These are phyloP conservation scores for Caenorhabditis briggsae DNA, from an alignment of 1,140 invertebrate genomes.

Conservation along the genomic window DNA sequence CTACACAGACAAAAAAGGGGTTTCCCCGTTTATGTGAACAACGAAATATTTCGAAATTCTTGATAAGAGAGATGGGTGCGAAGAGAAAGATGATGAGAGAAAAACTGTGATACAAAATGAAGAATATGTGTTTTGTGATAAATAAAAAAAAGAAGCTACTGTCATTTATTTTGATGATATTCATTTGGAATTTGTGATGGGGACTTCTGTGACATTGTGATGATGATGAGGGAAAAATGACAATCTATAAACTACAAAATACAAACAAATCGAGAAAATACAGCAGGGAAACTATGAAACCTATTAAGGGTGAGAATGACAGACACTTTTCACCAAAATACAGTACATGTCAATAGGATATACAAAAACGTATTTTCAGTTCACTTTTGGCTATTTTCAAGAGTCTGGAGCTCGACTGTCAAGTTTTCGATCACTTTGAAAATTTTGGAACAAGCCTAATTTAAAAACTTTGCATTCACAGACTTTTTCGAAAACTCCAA, in stretches of 20 bases:
- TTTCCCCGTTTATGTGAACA: conserved; percentile 24
- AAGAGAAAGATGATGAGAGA: neutral
- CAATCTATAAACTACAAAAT: neutral
- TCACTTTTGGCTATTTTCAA: too few relatives aligned
- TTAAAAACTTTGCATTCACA: too few relatives aligned
- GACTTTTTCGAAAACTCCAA: too few relatives aligned
- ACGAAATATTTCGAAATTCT: conserved; percentile 16
- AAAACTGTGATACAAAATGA: conserved; percentile 23
- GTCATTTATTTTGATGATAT: conserved; percentile 9
- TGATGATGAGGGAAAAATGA: neutral
- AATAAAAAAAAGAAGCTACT: neutral
- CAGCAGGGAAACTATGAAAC: neutral
- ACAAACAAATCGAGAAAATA: neutral
- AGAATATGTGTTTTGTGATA: conserved; percentile 15
- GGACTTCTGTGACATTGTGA: conserved; percentile 10
- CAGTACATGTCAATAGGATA: too few relatives aligned
- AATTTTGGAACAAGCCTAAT: too few relatives aligned
- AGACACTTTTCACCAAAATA: too few relatives aligned
- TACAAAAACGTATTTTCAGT: too few relatives aligned
- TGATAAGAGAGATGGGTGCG: conserved; percentile 10
- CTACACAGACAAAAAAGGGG: conserved; percentile 33
- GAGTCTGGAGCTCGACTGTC: too few relatives aligned
- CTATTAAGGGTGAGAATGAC: too few relatives aligned
- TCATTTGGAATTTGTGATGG: conserved; percentile 2
- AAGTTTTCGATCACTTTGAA: too few relatives aligned